Evolutionary conservation across 2,797 vertebrate genomes (phyloP).

Genomic region (Austrolebias charrua): DNA sequence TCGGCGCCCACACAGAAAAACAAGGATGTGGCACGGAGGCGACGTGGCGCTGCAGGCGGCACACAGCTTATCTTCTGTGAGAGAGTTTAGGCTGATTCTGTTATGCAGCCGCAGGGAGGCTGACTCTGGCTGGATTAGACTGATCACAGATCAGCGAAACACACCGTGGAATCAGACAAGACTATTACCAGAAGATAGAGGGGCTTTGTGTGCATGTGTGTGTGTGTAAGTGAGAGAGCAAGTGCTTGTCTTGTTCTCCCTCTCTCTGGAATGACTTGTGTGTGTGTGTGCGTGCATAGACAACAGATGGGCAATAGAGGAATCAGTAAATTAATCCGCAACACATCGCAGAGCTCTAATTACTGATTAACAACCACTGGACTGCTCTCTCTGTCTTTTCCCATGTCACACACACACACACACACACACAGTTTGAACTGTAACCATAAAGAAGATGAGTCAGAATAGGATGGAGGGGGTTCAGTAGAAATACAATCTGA

Average conservation of each 20-base stretch:
- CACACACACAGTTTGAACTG: slow-evolving; percentile 24
- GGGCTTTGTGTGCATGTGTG: slow-evolving; percentile 19
- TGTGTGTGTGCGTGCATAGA: slow-evolving; percentile 23
- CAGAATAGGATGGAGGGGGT: slow-evolving; percentile 7
- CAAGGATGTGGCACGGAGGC: slow-evolving; percentile 32
- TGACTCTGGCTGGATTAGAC: slow-evolving; percentile 54
- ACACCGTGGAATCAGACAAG: slow-evolving; percentile 62
- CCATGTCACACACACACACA: slow-evolving; percentile 1
- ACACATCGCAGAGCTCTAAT: slow-evolving; percentile 67
- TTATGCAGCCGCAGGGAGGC: slow-evolving; percentile 50
- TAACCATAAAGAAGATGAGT: slow-evolving; percentile 19
- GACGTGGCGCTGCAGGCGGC: slow-evolving; percentile 56
- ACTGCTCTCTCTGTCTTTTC: slow-evolving; percentile 34
- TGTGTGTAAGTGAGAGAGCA: slow-evolving; percentile 12
- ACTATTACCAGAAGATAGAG: slow-evolving; percentile 57
- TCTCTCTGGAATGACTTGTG: slow-evolving; percentile 18
- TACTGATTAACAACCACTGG: slow-evolving; percentile 73
- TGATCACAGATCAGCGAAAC: slow-evolving; percentile 62
- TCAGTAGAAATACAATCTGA: slow-evolving; percentile 26
- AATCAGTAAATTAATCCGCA: slow-evolving; percentile 71
- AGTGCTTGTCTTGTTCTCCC: slow-evolving; percentile 19
- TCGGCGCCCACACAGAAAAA: slow-evolving; percentile 33
- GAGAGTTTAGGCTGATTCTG: slow-evolving; percentile 52
- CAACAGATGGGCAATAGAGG: slow-evolving; percentile 68
- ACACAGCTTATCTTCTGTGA: slow-evolving; percentile 53